Evolutionary conservation across 2,888 invertebrate species (phyloP).

Genomic region (Hypomecis atomaria): DNA sequence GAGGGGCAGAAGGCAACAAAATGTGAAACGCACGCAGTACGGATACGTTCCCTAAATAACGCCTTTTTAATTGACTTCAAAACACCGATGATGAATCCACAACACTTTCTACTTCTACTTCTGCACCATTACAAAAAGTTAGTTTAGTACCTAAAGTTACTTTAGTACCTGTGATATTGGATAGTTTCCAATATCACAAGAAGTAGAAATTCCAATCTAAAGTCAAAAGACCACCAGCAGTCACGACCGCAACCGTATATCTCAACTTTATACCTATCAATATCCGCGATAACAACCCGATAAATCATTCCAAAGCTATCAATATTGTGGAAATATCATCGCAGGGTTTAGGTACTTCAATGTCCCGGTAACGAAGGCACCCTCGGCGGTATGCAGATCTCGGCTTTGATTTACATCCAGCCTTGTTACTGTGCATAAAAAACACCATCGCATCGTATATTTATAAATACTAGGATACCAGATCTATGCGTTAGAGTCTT

Average conservation of each 20-base stretch:
- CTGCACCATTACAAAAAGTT: too few species aligned
- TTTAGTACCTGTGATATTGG: too few species aligned
- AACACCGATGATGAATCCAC: too few species aligned
- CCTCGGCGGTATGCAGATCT: constrained; percentile 65
- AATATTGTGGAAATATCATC: constrained; percentile 44
- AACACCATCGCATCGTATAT: constrained; percentile 36
- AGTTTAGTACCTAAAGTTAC: too few species aligned
- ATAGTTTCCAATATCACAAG: too few species aligned
- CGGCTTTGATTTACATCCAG: constrained; percentile 70
- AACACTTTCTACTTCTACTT: too few species aligned
- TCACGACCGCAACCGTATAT: constrained; percentile 32
- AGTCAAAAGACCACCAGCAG: constrained; percentile 38
- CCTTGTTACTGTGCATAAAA: constrained; percentile 63
- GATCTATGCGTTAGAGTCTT: too few species aligned
- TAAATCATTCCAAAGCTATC: constrained; percentile 41
- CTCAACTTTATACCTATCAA: constrained; percentile 41
- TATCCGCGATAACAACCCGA: constrained; percentile 37
- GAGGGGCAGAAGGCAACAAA: too few species aligned
- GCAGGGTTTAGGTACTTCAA: constrained; percentile 44
- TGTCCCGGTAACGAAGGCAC: constrained; percentile 56
- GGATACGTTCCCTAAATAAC: too few species aligned
- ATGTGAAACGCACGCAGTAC: too few species aligned
- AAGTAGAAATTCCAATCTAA: background rate
- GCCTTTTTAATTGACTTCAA: too few species aligned
- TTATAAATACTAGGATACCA: too few species aligned